Percentiles rank a stretch among this genome's conserved stretches.
phyloP scores from a whole-genome alignment of 1,140 invertebrate genomes.

The Cataglyphis hispanica region DNA sequence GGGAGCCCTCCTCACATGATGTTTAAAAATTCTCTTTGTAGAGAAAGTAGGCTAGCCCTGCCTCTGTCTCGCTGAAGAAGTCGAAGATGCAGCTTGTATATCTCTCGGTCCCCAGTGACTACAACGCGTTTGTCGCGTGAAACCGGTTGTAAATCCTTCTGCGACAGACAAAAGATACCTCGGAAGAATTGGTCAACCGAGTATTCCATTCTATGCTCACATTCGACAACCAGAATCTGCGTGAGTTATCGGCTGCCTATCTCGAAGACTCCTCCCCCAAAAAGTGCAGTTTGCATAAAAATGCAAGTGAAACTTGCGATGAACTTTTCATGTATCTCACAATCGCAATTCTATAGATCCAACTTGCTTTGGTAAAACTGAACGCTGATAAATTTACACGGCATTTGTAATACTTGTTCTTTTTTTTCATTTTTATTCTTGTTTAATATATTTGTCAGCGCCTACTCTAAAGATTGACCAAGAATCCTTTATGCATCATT shows the following conservation, averaged over 20 bases:
- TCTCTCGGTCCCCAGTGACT: background rate
- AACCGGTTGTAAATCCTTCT: conserved; percentile 52
- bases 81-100: conserved; percentile 45
- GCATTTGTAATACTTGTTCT: background rate
- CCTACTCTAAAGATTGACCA: conserved; percentile 37
- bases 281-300: conserved; percentile 15
- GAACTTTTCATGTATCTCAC: background rate
- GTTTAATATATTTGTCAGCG: background rate
- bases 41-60: conserved; percentile 85
- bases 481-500: conserved; percentile 42
- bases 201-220: background rate
- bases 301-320: conserved; percentile 9
- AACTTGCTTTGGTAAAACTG: background rate
- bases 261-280: background rate
- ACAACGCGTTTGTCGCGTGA: background rate
- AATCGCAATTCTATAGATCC: background rate
- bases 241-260: background rate
- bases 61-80: conserved; percentile 64
- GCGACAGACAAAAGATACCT: background rate
- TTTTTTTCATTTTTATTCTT: background rate
- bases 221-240: background rate
- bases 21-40: conserved; percentile 82
- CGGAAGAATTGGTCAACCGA: conserved; percentile 24
- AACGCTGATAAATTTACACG: background rate
- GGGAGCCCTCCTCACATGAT: conserved; percentile 75